Conservation (phyloP, 2,113 vertebrate genomes). For the Stegastes partitus region DNA sequence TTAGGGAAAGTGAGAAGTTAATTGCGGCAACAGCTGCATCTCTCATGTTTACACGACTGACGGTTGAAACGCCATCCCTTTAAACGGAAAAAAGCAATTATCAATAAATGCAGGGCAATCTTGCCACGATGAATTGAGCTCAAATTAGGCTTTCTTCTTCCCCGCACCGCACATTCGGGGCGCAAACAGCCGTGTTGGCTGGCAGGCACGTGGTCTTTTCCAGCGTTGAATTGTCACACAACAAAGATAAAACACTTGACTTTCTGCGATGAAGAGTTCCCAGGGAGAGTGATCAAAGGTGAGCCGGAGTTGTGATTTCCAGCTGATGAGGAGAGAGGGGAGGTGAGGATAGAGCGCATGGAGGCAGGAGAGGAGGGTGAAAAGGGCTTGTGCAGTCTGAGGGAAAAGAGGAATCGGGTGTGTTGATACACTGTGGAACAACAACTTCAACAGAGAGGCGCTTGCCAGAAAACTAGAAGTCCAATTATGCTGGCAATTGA, state of each 20-base stretch:
- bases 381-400: constrained; percentile 32
- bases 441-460: constrained; percentile 64
- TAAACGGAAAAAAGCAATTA: constrained; percentile 87
- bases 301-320: constrained; percentile 62
- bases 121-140: constrained; percentile 80
- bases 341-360: constrained; percentile 22
- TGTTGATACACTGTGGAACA: constrained; percentile 61
- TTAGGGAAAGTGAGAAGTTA: constrained; percentile 87
- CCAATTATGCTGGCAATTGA: constrained; percentile 40
- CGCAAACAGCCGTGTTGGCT: constrained; percentile 78
- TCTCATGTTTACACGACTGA: constrained; percentile 84
- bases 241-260: constrained; percentile 83
- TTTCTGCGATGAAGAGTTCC: constrained; percentile 60
- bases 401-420: constrained; percentile 37
- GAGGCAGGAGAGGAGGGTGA: constrained; percentile 3
- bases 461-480: constrained; percentile 53
- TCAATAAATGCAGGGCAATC: constrained; percentile 88
- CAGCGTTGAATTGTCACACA: constrained; percentile 71
- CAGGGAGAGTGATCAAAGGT: constrained; percentile 80
- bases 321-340: constrained; percentile 56
- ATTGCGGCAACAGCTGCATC: constrained; percentile 88
- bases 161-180: constrained; percentile 23
- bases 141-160: constrained; percentile 84
- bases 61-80: constrained; percentile 77
- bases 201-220: constrained; percentile 66